Percentiles rank a stretch among this genome's conserved stretches.
These are phyloP conservation scores for Istiophorus platypterus DNA, from an alignment of 2,113 vertebrate genomes.

Conservation along the genomic window DNA sequence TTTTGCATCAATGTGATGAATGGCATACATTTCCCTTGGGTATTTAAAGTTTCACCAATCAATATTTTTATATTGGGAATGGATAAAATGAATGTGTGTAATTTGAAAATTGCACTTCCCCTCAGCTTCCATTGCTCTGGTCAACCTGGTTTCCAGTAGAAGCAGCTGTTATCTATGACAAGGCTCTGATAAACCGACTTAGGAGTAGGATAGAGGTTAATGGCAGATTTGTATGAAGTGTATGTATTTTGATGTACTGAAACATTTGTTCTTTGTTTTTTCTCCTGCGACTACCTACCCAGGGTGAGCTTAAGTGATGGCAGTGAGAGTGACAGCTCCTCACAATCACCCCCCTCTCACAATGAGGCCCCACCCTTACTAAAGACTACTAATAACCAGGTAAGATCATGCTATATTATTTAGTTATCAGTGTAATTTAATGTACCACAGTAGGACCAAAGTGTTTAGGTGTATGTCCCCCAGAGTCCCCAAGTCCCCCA, in stretches of 20 bases:
- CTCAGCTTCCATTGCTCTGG: too few species aligned
- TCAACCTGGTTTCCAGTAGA: too few species aligned
- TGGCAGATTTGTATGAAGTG: not conserved
- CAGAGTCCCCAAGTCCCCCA: not conserved
- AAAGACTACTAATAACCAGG: slow-evolving; percentile 93
- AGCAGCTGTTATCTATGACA: too few species aligned
- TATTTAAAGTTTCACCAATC: not conserved
- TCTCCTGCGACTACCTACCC: fast-evolving
- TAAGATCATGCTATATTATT: slow-evolving; percentile 59
- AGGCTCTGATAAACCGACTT: too few species aligned
- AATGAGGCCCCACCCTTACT: slow-evolving; percentile 88
- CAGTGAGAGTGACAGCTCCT: slow-evolving; percentile 93
- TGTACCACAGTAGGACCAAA: not conserved
- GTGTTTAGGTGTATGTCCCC: not conserved
- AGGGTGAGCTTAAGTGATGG: slow-evolving; percentile 96
- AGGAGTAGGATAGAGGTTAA: too few species aligned
- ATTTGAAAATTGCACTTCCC: too few species aligned
- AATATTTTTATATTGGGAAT: not conserved
- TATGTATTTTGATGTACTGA: not conserved
- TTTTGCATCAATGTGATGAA: too few species aligned
- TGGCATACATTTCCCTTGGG: too few species aligned
- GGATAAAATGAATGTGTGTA: not conserved
- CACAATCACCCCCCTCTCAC: slow-evolving; percentile 85
- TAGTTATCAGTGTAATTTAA: not conserved
- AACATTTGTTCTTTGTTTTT: not conserved